A percentile compares a stretch with the other conserved stretches of the same genome.
Conservation (phyloP, 2,113 vertebrate genomes). For the Ranitomeya imitator region DNA sequence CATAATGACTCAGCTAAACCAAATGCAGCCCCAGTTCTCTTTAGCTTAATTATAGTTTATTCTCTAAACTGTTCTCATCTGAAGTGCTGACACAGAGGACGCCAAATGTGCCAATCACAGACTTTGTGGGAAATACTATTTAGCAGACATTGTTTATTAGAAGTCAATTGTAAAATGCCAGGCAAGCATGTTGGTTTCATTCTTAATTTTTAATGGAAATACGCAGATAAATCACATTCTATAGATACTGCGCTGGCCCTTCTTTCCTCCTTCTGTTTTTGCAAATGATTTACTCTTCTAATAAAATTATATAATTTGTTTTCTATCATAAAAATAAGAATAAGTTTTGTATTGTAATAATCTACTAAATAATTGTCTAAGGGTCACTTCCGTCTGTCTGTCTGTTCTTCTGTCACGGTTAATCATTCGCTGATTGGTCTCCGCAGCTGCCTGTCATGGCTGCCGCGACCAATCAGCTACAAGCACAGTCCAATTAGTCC, state of each 20-base stretch:
- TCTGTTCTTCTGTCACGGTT: too few species aligned
- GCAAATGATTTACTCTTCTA: background rate
- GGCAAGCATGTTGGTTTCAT: background rate
- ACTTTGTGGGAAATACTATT: background rate
- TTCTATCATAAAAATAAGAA: too few species aligned
- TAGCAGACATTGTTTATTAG: background rate
- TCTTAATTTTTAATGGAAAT: background rate
- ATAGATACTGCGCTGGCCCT: background rate
- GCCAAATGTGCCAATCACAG: background rate
- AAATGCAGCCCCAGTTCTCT: background rate
- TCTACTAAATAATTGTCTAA: too few species aligned
- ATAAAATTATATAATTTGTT: too few species aligned
- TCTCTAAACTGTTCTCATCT: background rate
- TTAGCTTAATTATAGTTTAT: conserved; percentile 28
- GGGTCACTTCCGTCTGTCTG: too few species aligned
- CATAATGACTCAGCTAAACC: conserved; percentile 20
- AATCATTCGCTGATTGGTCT: too few species aligned
- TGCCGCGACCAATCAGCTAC: too few species aligned
- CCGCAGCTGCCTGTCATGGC: too few species aligned
- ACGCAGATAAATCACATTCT: background rate
- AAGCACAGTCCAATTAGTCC: too few species aligned
- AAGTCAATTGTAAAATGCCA: background rate
- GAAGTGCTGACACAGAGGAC: background rate
- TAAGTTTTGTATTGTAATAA: too few species aligned
- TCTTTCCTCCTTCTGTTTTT: background rate